A percentile compares a stretch with the other conserved stretches of the same genome.
Conservation (phyloP, 2,797 vertebrate genomes). For the Peromyscus attwateri region DNA sequence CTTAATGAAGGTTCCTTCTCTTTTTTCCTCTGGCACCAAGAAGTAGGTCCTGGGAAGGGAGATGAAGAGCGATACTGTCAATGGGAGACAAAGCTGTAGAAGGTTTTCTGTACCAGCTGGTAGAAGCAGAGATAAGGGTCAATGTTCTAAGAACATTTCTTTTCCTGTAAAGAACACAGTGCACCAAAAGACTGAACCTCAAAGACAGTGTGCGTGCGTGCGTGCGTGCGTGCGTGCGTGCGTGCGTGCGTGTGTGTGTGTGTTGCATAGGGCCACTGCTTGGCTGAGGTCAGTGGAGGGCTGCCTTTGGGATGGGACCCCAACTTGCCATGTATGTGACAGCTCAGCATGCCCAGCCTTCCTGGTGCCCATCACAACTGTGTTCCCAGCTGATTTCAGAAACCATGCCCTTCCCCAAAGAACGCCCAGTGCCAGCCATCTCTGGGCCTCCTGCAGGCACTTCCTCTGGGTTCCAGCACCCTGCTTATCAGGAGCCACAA, state of each 20-base stretch:
- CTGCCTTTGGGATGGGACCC: neutral
- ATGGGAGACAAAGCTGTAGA: neutral
- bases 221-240: neutral
- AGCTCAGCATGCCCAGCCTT: rapidly evolving
- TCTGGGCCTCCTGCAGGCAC: conserved; percentile 77
- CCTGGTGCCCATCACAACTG: rapidly evolving
- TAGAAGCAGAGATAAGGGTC: neutral
- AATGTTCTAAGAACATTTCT: neutral
- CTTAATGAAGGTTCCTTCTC: neutral
- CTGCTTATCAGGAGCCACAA: conserved; percentile 87
- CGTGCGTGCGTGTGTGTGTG: neutral
- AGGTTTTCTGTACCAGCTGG: neutral
- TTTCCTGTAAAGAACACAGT: neutral
- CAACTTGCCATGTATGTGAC: rapidly evolving
- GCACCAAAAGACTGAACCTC: neutral
- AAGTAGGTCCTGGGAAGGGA: neutral
- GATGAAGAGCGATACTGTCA: neutral
- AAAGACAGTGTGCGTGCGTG: neutral
- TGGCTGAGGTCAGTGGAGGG: neutral
- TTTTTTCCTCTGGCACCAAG: neutral
- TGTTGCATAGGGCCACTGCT: neutral
- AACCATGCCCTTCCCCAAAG: neutral
- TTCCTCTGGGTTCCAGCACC: conserved; percentile 87
- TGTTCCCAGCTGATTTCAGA: neutral
- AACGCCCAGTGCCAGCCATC: neutral